Conservation (phyloP, 2,113 vertebrate genomes). For the Sinocyclocheilus anshuiensis region DNA sequence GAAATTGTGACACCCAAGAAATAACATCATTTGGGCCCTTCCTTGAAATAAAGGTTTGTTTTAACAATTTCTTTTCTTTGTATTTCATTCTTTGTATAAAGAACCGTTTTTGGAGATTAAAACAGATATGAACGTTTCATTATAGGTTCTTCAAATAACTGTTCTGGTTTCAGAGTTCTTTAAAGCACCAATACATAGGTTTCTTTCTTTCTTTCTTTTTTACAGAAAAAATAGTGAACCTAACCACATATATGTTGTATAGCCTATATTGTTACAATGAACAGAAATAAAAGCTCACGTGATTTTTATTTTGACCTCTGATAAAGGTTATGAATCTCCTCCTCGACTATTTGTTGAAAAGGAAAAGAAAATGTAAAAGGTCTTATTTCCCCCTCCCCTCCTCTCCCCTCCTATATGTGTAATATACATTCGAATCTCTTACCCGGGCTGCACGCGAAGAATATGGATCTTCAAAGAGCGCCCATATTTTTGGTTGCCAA, state of each 20-base stretch:
- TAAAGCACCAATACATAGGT: not conserved
- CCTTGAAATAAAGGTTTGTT: not conserved
- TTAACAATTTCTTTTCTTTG: no score
- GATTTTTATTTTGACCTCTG: not conserved
- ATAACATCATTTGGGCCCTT: not conserved
- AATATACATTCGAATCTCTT: constrained; percentile 65
- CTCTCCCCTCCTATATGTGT: not conserved
- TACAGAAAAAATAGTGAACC: not conserved
- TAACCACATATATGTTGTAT: not conserved
- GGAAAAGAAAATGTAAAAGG: not conserved
- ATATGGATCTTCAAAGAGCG: constrained; percentile 96
- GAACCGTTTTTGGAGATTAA: not conserved
- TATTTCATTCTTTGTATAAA: no score
- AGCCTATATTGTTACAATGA: not conserved
- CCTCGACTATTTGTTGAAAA: not conserved
- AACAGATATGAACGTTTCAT: not conserved
- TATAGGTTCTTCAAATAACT: not conserved
- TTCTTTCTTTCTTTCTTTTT: no score
- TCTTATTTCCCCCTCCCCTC: no score
- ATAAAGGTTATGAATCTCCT: not conserved
- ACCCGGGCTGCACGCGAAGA: constrained; percentile 93
- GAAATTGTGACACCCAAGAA: not conserved
- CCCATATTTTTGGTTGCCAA: constrained; percentile 92
- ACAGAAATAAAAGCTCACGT: not conserved
- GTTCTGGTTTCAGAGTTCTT: not conserved